Conservation (phyloP, 1,140 invertebrate genomes). For the Drusus annulatus region DNA sequence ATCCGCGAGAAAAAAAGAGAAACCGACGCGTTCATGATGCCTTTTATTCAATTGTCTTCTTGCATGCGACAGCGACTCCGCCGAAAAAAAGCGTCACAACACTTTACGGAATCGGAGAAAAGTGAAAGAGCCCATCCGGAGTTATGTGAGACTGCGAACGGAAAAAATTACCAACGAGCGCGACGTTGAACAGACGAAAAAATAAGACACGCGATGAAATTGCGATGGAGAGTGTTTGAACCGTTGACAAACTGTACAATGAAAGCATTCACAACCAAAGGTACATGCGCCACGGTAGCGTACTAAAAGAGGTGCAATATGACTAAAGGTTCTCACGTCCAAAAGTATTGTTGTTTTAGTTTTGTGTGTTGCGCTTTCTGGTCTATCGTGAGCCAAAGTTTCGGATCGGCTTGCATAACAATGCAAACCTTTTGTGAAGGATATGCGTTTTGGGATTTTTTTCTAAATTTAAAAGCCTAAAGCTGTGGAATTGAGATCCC, state of each 20-base stretch:
- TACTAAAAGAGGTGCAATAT: too few species aligned
- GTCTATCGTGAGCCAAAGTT: too few species aligned
- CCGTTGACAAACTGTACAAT: background rate
- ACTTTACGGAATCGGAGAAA: slow-evolving; percentile 25
- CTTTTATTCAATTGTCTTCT: slow-evolving; percentile 24
- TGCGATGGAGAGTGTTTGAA: slow-evolving; percentile 17
- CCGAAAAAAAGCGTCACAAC: slow-evolving; percentile 27
- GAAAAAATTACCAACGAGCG: background rate
- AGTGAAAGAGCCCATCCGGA: slow-evolving; percentile 21
- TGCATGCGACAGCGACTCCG: slow-evolving; percentile 11
- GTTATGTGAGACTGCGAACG: slow-evolving; percentile 10
- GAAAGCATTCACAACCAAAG: background rate
- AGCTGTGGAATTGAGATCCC: too few species aligned
- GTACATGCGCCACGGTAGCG: too few species aligned
- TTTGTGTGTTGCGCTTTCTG: too few species aligned
- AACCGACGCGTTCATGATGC: background rate
- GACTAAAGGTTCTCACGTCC: too few species aligned
- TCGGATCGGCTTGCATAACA: too few species aligned
- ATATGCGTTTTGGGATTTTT: too few species aligned
- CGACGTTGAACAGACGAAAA: slow-evolving; percentile 14
- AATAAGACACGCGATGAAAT: slow-evolving; percentile 25
- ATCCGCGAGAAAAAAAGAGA: slow-evolving; percentile 8
- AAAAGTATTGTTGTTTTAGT: too few species aligned
- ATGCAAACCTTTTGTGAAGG: too few species aligned
- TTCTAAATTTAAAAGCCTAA: too few species aligned